A percentile compares a stretch with the other conserved stretches of the same genome.
phyloP scores from a whole-genome alignment of 2,797 vertebrate genomes.

The Discoglossus pictus region DNA sequence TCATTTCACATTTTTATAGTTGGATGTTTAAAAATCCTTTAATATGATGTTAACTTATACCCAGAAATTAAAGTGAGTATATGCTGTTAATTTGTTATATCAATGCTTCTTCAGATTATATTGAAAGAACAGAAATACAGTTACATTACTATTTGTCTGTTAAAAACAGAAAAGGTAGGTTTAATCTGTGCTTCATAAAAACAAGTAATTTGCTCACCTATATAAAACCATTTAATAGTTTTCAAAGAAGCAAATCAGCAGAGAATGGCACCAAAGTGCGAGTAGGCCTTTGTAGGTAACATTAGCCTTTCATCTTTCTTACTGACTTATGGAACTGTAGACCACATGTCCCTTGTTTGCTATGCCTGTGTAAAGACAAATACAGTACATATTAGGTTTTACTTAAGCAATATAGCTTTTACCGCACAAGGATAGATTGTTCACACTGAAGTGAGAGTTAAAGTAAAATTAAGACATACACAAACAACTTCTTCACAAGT shows the following conservation, averaged over 20 bases:
- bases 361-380: slow-evolving; percentile 34
- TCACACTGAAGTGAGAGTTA: slow-evolving; percentile 15
- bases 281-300: slow-evolving; percentile 25
- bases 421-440: neutral
- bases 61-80: too few relatives aligned
- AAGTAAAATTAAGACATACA: too few relatives aligned
- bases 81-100: too few relatives aligned
- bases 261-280: slow-evolving; percentile 47
- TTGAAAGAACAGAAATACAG: too few relatives aligned
- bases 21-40: too few relatives aligned
- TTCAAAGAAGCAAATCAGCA: slow-evolving; percentile 26
- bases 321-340: slow-evolving; percentile 31
- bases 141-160: too few relatives aligned
- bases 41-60: too few relatives aligned
- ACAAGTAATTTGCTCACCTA: slow-evolving; percentile 27
- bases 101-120: too few relatives aligned
- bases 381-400: slow-evolving; percentile 26
- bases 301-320: slow-evolving; percentile 40
- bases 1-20: too few relatives aligned
- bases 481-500: too few relatives aligned
- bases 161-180: too few relatives aligned
- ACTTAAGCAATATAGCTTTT: slow-evolving; percentile 2
- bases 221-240: slow-evolving; percentile 20
- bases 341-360: slow-evolving; percentile 43
- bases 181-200: slow-evolving; percentile 22